Evolutionary conservation across 2,888 invertebrate species (phyloP), one percentile per base, ranked within the genome.

Genomic region (Melipona bicolor): DNA sequence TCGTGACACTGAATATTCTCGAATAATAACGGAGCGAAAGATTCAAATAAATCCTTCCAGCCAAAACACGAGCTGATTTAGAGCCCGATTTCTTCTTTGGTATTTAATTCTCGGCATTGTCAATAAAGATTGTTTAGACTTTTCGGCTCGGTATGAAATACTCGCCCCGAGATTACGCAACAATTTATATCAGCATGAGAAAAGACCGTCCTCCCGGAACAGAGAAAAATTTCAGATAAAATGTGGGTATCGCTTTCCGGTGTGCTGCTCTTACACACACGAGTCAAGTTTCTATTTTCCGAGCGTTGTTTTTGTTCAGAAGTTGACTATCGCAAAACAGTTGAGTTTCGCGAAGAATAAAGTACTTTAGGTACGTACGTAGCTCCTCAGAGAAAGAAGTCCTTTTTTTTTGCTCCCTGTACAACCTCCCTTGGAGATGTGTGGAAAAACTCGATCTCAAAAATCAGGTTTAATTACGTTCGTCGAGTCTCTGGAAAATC

Each of bases 261-360:
- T 15, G 13, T 13, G 71, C 71, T 17, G 32, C 32, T 72, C 71
- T 19, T 49, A 59, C 71, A 72, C 71, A 72, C 59, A 61, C 59
- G 43, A 49, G 59, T 65, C 74, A 62, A 65, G 65, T 74, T 74
- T 65, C 65, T 74, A 54, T 64, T 64, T 74, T 24, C 65, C 52
- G 21, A 21, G 65, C 74, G 64, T 50, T 65, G 74, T 65, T 64
- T 64, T 65, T 65, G 65, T 52, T 54, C 65, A 50, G n/a, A 32
- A 50, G 32, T 36, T 50, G 65, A 74, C 50, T 65, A 74, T 64
- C 74, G 74, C 65, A 65, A 74, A 65, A 74, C 65, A 52, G 65
- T 74, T 36, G 52, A 74, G 32, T 65, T 64, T 50, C 36, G 52
- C 2, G 49, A n/a, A 43, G 24, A 54, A 49, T 72, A 72, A 72